Evolutionary conservation across 1,140 invertebrate genomes (phyloP), one percentile per base, ranked within the genome.

Genomic region (Nasonia vitripennis): DNA sequence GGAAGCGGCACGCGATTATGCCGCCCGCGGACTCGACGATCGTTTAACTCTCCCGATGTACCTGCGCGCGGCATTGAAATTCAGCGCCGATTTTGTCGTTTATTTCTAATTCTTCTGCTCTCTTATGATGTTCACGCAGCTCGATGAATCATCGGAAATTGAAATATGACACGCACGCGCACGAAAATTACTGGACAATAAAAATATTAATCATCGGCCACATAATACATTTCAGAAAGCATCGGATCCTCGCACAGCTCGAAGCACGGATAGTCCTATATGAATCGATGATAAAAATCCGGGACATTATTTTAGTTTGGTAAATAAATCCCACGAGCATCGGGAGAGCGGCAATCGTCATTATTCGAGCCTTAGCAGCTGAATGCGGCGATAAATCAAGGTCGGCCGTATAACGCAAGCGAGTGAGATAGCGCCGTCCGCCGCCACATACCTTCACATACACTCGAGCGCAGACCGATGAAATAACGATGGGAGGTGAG

Each of bases 311-410:
- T 80, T 51, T 1, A 62, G 34, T 27, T 79, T 80, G 31, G 62
- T 73, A 45, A 77, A 81, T 80, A 85, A 85, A 85, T 85, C 73
- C 34, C 48, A 17, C 27, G 31, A 51, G 55, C 23, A 78, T 73
- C 27, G 55, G 27, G 27, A 62, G 55, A 62, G 55, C 55, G 55
- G 80, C 80, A 86, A 86, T 86, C 85, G 80, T 86, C 80, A 86
- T 86, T 86, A 86, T 78, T 85, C 73, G 34, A 73, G 70, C 37
- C n/a, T 12, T 9, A 81, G 71, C 78, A 81, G 84, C 55, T 77
- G 84, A 81, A 81, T 70, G 73, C 77, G 51, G 17, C 70, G 37
- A 85, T 85, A 85, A 85, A 85, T 85, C 79, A 85, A 77, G 71
- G 67, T 45, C 55, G 62, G 48, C 77, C 4, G 6, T 12, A 55